These are phyloP conservation scores for Scyliorhinus canicula DNA, from an alignment of 2,797 vertebrate species.

Conservation along the genomic window DNA sequence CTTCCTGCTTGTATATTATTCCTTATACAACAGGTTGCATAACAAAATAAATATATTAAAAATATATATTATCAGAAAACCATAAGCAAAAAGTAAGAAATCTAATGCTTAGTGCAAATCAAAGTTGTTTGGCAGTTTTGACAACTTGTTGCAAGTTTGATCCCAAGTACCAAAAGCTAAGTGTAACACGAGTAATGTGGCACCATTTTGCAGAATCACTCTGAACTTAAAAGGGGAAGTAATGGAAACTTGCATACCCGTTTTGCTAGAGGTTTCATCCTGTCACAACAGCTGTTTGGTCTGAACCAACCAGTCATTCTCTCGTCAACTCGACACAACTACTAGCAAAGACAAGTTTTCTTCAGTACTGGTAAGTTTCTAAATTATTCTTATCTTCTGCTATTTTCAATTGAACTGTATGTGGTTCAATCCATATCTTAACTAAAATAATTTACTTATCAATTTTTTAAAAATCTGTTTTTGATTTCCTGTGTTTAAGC, in stretches of 20 bases:
- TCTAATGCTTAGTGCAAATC: not conserved
- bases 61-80: not conserved
- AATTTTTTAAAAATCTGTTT: not conserved
- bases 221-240: slow-evolving; percentile 13
- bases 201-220: not conserved
- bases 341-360: not conserved
- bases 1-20: not conserved
- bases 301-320: not conserved
- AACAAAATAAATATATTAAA: not conserved
- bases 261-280: not conserved
- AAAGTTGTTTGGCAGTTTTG: not conserved
- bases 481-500: not conserved
- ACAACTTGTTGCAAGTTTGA: not conserved
- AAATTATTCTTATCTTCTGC: not conserved
- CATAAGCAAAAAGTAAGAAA: not conserved
- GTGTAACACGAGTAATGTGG: not conserved
- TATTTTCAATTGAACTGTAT: not conserved
- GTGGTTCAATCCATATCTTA: not conserved
- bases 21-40: not conserved
- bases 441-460: not conserved
- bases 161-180: not conserved
- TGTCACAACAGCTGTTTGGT: not conserved
- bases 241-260: not conserved
- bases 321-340: not conserved
- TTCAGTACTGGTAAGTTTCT: slow-evolving; percentile 2